Conservation (phyloP, 2,888 invertebrate genomes). For the Plutella xylostella region DNA sequence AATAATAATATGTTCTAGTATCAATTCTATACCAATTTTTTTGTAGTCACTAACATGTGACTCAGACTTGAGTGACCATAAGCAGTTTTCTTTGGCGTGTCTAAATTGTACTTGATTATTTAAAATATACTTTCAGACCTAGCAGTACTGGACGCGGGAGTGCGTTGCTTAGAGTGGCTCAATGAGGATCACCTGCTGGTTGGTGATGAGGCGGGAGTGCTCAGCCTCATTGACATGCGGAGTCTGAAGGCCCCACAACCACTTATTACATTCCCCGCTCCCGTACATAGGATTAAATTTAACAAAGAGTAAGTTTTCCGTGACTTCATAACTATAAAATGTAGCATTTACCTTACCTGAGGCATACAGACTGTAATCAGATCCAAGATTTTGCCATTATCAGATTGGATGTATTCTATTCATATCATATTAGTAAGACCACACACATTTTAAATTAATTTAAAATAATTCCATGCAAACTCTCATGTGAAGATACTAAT, state of each 20-base stretch:
- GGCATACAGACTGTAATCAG: too few species aligned
- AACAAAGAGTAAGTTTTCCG: constrained; percentile 40
- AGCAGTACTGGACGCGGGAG: constrained; percentile 41
- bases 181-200: constrained; percentile 45
- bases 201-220: constrained; percentile 54
- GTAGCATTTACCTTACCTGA: too few species aligned
- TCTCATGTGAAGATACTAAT: too few species aligned
- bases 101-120: background rate
- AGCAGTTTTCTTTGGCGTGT: background rate
- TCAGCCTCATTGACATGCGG: constrained; percentile 43
- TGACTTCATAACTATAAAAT: too few species aligned
- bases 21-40: too few species aligned
- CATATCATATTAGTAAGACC: too few species aligned
- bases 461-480: too few species aligned
- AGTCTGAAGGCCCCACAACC: constrained; percentile 28
- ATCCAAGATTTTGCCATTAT: too few species aligned
- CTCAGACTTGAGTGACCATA: background rate
- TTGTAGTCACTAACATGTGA: background rate
- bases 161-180: constrained; percentile 52
- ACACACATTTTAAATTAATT: too few species aligned
- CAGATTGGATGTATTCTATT: too few species aligned
- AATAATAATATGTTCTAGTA: too few species aligned
- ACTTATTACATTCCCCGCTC: constrained; percentile 42
- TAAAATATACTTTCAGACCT: constrained; percentile 41
- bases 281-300: constrained; percentile 43